These are phyloP conservation scores for Prionailurus bengalensis DNA, from an alignment of 2,113 vertebrate species.

Conservation along the genomic window DNA sequence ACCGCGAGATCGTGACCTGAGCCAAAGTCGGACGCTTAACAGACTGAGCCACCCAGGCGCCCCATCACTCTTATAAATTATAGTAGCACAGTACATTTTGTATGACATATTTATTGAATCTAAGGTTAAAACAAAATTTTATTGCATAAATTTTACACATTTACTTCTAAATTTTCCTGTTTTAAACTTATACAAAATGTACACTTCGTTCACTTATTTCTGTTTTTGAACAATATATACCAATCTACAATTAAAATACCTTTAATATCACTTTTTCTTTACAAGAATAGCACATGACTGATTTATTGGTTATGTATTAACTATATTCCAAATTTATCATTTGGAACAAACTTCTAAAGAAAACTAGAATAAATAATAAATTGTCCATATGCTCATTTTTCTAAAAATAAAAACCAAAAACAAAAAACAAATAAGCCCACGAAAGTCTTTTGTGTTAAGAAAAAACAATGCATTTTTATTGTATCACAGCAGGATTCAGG, in stretches of 20 bases:
- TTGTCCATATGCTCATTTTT: constrained; percentile 22
- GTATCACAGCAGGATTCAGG: background rate
- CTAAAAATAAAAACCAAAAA: background rate
- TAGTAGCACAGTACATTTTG: background rate
- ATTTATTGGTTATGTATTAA: constrained; percentile 19
- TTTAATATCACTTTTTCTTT: background rate
- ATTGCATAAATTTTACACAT: background rate
- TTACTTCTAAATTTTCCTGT: background rate
- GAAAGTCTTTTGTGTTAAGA: background rate
- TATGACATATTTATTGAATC: background rate
- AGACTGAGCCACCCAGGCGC: too few relatives aligned
- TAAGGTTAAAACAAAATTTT: background rate
- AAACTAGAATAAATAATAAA: background rate
- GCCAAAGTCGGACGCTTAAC: too few relatives aligned
- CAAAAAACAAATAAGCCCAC: background rate
- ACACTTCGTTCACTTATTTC: background rate
- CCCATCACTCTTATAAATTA: background rate
- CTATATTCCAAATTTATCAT: background rate
- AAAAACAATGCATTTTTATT: constrained; percentile 55
- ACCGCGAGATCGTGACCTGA: too few relatives aligned
- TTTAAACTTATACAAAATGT: background rate
- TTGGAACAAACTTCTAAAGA: background rate
- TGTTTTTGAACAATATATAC: background rate
- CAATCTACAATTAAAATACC: background rate
- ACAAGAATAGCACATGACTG: background rate